Evolutionary conservation across 2,888 invertebrate species (phyloP).

Genomic region (Nemotelus nigrinus): DNA sequence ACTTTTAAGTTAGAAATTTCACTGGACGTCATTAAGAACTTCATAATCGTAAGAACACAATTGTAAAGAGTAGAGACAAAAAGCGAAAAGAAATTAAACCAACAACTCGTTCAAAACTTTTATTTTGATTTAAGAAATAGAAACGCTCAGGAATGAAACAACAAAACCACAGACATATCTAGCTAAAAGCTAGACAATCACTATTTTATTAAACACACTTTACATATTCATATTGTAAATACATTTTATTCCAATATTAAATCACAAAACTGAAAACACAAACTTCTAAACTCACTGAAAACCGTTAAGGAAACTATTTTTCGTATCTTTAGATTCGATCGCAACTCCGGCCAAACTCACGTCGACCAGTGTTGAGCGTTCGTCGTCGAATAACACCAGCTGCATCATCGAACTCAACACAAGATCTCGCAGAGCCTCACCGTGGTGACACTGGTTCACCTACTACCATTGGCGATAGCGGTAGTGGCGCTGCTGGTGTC

Average conservation of each 20-base stretch:
- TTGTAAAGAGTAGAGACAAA: neutral
- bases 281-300: neutral
- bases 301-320: neutral
- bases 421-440: slow-evolving; percentile 55
- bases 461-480: slow-evolving; percentile 53
- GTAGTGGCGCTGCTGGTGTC: neutral
- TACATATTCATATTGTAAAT: slow-evolving; percentile 3
- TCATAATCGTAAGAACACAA: too few species aligned
- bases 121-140: slow-evolving; percentile 6
- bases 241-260: neutral
- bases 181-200: slow-evolving; percentile 17
- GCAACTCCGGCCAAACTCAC: slow-evolving; percentile 53
- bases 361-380: slow-evolving; percentile 61
- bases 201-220: slow-evolving; percentile 28
- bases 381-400: slow-evolving; percentile 57
- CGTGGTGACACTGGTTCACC: slow-evolving; percentile 60
- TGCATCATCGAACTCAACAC: slow-evolving; percentile 49
- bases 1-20: too few species aligned
- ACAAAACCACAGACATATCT: slow-evolving; percentile 7
- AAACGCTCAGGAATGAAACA: slow-evolving; percentile 25
- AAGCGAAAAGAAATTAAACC: slow-evolving; percentile 33
- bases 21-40: too few species aligned
- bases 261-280: neutral
- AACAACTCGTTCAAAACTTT: slow-evolving; percentile 35
- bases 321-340: slow-evolving; percentile 46